Base-by-base conservation (phyloP, 2,888 invertebrate species). In the Nebria salina region DNA sequence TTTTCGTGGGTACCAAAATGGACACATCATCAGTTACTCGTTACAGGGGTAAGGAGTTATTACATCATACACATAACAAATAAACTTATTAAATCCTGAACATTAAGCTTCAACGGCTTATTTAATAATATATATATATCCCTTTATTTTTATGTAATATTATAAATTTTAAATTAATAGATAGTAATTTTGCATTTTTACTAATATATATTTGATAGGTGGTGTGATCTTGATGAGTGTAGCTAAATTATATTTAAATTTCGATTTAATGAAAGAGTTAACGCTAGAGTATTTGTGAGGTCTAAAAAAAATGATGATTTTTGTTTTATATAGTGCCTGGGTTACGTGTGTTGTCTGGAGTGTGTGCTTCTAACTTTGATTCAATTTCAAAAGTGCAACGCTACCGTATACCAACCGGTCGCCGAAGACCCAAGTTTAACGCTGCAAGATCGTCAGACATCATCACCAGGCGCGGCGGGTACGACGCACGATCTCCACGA, bases 1-100 rank as follows among this genome's bases (percentile, higher is more conserved):
- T 93, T 92, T 87, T 89, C 90, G 82, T 93, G 93, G 93, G 93
- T 94, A 85, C 93, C 94, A 83, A 92, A 92, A 87, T 92, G 93
- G 89, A 93, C 94, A 84, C 93, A 93, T 87, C 93, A 94, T 85
- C 94, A 94, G 86, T 89, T 94, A 83, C 89, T 93, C 87, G 90
- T 92, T 85, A 92, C 93, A 84, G 92, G 92, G 86, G 93, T 93
- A 90, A 90, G 91, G 87, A 65, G 2, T 74, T 41, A 70, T 54
- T 43, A 26, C 64, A 42, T 76, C 20, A 20, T 20, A 25, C 25
- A 15, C 15, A 11, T 25, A 65, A 43, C 25, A 76, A 77, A 42
- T 43, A 6, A 41, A 13, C 43, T 72, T 78, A 65, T 15, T 65
- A 4, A 4, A 13, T 2, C 20, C 76, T 65, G 41, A 13, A 65